Evolutionary conservation across 2,113 vertebrate species (phyloP), one percentile per base, ranked within the genome.

Genomic region (Meleagris gallopavo): DNA sequence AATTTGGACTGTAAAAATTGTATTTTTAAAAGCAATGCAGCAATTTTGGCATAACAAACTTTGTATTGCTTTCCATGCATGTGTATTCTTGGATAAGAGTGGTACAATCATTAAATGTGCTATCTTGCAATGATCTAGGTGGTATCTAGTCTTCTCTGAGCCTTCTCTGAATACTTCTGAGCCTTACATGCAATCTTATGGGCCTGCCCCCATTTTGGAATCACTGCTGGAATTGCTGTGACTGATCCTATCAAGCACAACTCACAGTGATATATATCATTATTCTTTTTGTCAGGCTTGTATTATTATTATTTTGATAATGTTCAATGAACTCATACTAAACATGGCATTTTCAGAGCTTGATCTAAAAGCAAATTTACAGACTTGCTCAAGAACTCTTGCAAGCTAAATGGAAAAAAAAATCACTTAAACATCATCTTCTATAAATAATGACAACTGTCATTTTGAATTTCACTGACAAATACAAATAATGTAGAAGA

Each of bases 1-100:
- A 96, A 82, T 62, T 82, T 94, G 45, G 67, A 46, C 72, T 83
- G 40, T 70, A 83, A 95, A 88, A 73, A 81, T 46, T 86, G 69
- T 43, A 85, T 72, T 92, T 96, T 93, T 90, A 89, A 86, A 64
- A 90, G 40, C 8, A 76, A 38, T 93, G 43, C 55, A 76, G 58
- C 46, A 75, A 18, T 86, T 96, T 60, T 78, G 80, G 54, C 54
- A 38, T 81, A 86, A 83, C 10, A 74, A 91, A 32, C 36, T 79
- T 58, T 14, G 20, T n/a, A 40, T 43, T 84, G 20, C 45, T 83
- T 86, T 80, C 46, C 30, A 48, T 80, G 30, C 20, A 19, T 62
- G 74, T 87, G 36, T 40, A 12, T 83, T 75, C 64, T 85, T 83
- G 79, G 54, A 54, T 25, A 92, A 40, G 70, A 71, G 17, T 65